Evolutionary conservation across 2,888 invertebrate species (phyloP).

Genomic region (Heliconius sara): DNA sequence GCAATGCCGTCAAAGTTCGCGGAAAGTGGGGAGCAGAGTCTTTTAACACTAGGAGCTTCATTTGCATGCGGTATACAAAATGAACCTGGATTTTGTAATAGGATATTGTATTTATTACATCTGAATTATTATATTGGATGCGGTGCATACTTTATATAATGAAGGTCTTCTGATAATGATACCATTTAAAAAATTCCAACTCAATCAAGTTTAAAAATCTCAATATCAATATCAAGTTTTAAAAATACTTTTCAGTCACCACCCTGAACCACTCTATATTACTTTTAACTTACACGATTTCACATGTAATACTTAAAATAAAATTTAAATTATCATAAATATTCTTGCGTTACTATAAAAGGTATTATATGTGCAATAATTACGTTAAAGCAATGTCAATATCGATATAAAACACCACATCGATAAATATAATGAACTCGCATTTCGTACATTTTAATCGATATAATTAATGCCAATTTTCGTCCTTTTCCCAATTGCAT

Average conservation of each 20-base stretch:
- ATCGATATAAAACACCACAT: constrained; percentile 25
- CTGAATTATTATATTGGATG: not conserved
- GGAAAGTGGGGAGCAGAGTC: no score
- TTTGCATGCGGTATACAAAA: no score
- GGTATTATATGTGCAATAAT: not conserved
- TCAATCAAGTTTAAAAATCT: not conserved
- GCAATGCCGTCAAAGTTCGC: no score
- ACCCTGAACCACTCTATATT: not conserved
- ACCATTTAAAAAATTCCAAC: not conserved
- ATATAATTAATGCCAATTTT: constrained; percentile 21
- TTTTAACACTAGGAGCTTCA: no score
- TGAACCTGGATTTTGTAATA: not conserved
- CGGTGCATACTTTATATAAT: not conserved
- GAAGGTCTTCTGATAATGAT: not conserved
- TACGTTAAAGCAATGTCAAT: constrained; percentile 13
- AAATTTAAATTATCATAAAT: constrained; percentile 8
- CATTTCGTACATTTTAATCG: constrained; percentile 21
- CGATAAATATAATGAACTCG: constrained; percentile 22
- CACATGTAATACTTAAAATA: not conserved
- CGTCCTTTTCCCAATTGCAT: constrained; percentile 39
- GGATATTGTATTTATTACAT: not conserved
- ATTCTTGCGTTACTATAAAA: not conserved
- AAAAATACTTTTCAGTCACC: not conserved
- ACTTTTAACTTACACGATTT: not conserved
- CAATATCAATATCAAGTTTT: not conserved